Conservation (phyloP, 2,888 invertebrate genomes). For the Stenodera caucasica region DNA sequence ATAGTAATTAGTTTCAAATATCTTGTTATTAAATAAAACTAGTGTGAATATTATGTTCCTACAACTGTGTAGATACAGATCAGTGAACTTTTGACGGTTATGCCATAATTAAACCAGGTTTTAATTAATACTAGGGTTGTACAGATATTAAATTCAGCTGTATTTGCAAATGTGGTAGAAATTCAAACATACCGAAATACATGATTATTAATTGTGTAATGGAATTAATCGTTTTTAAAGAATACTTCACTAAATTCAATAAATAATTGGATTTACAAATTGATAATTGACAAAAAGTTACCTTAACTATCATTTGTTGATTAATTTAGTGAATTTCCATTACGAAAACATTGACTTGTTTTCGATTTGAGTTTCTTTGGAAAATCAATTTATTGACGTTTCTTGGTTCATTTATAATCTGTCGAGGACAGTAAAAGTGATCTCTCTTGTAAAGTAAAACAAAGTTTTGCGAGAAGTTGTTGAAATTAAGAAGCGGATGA, state of each 20-base stretch:
- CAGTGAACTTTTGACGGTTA: constrained; percentile 5
- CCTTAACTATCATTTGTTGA: background rate
- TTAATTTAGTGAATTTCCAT: background rate
- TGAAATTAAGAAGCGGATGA: constrained; percentile 31
- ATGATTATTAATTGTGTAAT: background rate
- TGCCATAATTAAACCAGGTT: background rate
- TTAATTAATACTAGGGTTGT: constrained; percentile 1
- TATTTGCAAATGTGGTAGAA: background rate
- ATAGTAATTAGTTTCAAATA: constrained; percentile 11
- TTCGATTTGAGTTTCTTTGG: background rate
- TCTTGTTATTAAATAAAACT: constrained; percentile 19
- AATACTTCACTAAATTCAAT: background rate
- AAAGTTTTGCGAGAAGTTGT: constrained; percentile 29
- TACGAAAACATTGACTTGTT: background rate
- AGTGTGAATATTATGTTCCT: constrained; percentile 4
- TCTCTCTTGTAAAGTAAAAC: constrained; percentile 25
- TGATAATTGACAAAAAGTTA: background rate
- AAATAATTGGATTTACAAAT: background rate
- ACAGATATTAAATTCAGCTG: background rate
- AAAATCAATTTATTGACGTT: constrained; percentile 11
- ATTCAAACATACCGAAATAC: background rate
- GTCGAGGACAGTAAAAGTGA: constrained; percentile 17
- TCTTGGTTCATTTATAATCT: constrained; percentile 9
- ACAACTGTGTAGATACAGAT: constrained; percentile 2
- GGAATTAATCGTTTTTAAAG: background rate